Evolutionary conservation across 2,113 vertebrate species (phyloP).

Genomic region (Amblyopsis rosae): DNA sequence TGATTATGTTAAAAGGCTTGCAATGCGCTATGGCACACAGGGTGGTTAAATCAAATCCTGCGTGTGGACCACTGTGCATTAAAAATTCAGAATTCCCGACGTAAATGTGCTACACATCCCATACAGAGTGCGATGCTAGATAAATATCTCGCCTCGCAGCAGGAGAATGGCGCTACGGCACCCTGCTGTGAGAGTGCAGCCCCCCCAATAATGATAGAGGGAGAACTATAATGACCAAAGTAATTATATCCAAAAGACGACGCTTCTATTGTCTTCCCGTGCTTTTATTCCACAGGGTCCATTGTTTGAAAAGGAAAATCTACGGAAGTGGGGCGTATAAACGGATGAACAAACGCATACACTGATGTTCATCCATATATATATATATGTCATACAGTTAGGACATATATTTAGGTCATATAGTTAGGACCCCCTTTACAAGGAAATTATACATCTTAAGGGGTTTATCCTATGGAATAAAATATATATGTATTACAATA

Average conservation of each 20-base stretch:
- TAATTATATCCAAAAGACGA: constrained; percentile 66
- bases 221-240: constrained; percentile 43
- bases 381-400: too few relatives aligned
- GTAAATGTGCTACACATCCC: constrained; percentile 1
- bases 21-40: neutral
- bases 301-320: constrained; percentile 11
- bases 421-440: too few relatives aligned
- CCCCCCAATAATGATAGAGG: constrained; percentile 51
- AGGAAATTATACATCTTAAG: too few relatives aligned
- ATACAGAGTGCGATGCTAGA: constrained; percentile 24
- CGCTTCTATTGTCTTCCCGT: constrained; percentile 58
- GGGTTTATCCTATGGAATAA: too few relatives aligned
- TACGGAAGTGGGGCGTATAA: neutral
- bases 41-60: neutral
- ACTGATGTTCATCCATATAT: too few relatives aligned
- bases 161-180: constrained; percentile 47
- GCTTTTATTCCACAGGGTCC: constrained; percentile 15
- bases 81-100: constrained; percentile 14
- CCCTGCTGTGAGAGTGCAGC: constrained; percentile 43
- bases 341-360: neutral
- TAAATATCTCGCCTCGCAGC: constrained; percentile 53
- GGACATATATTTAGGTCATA: too few relatives aligned
- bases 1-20: neutral
- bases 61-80: neutral
- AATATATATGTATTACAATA: neutral